These are phyloP conservation scores for Troides aeacus DNA, from an alignment of 2,888 invertebrate species.

Conservation along the genomic window DNA sequence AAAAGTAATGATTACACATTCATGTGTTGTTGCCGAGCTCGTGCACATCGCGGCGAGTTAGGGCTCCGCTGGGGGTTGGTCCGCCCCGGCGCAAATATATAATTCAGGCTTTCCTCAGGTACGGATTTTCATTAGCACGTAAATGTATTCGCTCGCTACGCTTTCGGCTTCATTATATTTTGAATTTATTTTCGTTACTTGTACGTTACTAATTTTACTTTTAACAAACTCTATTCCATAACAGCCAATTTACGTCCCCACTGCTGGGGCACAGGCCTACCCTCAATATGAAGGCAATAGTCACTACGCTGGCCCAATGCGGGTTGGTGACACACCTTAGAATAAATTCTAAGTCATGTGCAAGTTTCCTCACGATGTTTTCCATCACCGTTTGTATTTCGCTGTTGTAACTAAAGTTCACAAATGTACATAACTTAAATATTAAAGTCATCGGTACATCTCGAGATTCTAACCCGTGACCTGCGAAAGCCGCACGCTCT, in stretches of 20 bases:
- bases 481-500: no score
- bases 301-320: no score
- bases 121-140: slow-evolving; percentile 64
- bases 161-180: slow-evolving; percentile 13
- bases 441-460: no score
- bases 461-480: no score
- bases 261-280: no score
- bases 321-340: no score
- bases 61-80: slow-evolving; percentile 40
- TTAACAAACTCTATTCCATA: background rate
- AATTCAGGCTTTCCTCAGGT: slow-evolving; percentile 66
- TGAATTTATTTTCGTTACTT: background rate
- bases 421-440: no score
- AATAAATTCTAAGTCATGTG: no score
- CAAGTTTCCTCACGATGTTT: no score
- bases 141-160: slow-evolving; percentile 47
- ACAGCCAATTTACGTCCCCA: background rate
- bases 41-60: slow-evolving; percentile 57
- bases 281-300: no score
- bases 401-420: no score
- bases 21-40: slow-evolving; percentile 41
- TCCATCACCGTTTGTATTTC: no score
- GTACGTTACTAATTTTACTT: background rate
- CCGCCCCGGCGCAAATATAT: slow-evolving; percentile 60
- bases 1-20: slow-evolving; percentile 36